Base-by-base conservation (phyloP, 2,797 vertebrate genomes). In the Furcifer pardalis region DNA sequence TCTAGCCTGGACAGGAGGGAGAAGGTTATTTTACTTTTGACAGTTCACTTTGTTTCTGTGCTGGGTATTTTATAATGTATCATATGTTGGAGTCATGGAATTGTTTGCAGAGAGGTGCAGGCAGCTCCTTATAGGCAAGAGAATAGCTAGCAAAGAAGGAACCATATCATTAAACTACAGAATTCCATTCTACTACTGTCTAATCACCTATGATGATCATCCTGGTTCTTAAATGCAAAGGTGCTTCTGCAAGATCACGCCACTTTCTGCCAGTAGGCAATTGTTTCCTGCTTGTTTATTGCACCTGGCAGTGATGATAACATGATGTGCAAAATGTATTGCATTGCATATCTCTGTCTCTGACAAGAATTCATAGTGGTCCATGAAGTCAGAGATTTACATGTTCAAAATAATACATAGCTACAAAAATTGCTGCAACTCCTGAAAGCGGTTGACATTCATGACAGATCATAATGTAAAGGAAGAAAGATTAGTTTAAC, bases 361-460 rank as follows among this genome's bases (percentile, higher is more conserved):
- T 68, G 42, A 49, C 15, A 77, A 59, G 66, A 81, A 69, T 86
- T 60, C 83, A 81, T 25, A 77, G 69, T 72, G 72, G 7, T 25
- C 65, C 32, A 78, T 27, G 27, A 19, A 60, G 15, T 74, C 32
- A 40, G 59, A 79, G 12, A 73, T 3, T 37, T 84, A 49, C 30
- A 4, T 66, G 74, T 60, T 82, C 74, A 84, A 78, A 68, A 78
- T 74, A 74, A 63, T 59, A 86, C 83, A 82, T 59, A 76, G 46
- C 86, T 86, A 27, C 35, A 52, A 82, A 85, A 84, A 80, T 73
- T 77, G 17, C 17, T 82, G 52, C n/a, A 78, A 68, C 75, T 80
- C 62, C n/a, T 82, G 69, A 82, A 87, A 79, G 60, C 25, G 1
- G 79, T 90, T 91, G 40, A 83, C 37, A 66, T 86, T 89, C 74